Evolutionary conservation across 1,140 invertebrate genomes (phyloP).

Genomic region (Zaprionus davidi): DNA sequence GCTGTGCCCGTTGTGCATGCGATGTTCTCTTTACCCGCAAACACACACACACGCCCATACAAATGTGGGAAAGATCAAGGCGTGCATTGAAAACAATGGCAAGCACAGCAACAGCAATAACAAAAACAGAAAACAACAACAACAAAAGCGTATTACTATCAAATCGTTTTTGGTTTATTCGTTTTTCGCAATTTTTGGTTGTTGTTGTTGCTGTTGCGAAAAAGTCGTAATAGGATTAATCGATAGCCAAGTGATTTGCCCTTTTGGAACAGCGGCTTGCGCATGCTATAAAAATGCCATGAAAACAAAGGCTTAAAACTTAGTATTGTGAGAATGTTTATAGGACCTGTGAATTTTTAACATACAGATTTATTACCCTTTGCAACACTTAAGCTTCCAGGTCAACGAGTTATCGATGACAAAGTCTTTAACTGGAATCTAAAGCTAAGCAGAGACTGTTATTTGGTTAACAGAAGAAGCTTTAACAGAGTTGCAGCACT

Average conservation of each 20-base stretch:
- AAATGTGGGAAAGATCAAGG: constrained; percentile 77
- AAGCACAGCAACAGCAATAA: constrained; percentile 46
- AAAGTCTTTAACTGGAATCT: not conserved
- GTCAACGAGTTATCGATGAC: not conserved
- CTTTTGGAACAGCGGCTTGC: not conserved
- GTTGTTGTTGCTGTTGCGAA: constrained; percentile 27
- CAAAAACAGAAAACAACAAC: constrained; percentile 23
- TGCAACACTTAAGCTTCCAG: not conserved
- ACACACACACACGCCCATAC: not conserved
- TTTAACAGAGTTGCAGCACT: too few relatives aligned
- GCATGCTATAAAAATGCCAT: not conserved
- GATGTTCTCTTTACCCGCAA: constrained; percentile 46
- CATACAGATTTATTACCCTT: not conserved
- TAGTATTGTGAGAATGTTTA: constrained; percentile 1
- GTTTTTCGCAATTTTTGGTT: constrained; percentile 14
- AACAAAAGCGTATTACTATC: constrained; percentile 54
- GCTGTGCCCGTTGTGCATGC: constrained; percentile 64
- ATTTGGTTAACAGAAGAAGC: too few relatives aligned
- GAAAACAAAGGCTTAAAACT: not conserved
- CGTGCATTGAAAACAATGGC: constrained; percentile 62
- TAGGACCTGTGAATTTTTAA: not conserved
- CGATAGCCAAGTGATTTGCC: constrained; percentile 1
- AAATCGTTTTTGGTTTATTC: constrained; percentile 39
- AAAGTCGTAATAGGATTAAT: constrained; percentile 20
- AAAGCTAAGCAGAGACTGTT: not conserved